Evolutionary conservation across 2,888 invertebrate species (phyloP).

Genomic region (Sarcophaga variegata): DNA sequence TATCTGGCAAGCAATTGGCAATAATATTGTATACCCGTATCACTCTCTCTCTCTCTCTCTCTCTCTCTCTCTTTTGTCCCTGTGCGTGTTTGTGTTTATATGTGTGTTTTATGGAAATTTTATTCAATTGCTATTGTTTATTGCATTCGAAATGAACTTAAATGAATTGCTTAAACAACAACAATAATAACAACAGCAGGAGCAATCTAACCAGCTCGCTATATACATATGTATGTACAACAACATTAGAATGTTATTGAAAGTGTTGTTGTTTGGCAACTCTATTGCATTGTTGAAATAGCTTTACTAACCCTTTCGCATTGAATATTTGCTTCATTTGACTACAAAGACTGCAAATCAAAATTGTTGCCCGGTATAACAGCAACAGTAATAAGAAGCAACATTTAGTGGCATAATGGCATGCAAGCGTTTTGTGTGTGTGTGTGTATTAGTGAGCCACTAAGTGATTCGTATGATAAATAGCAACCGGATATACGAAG

Average conservation of each 20-base stretch:
- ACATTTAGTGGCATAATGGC: not conserved
- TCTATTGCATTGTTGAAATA: conserved; percentile 59
- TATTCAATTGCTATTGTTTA: conserved; percentile 63
- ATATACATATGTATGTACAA: not conserved
- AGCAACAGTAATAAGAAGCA: not conserved
- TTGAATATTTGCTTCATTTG: conserved; percentile 34
- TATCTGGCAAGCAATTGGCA: conserved; percentile 24
- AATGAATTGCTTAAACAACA: conserved; percentile 63
- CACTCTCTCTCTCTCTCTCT: not conserved
- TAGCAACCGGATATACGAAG: conserved; percentile 67
- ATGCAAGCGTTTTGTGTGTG: not conserved
- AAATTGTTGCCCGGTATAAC: not conserved
- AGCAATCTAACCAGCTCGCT: not conserved
- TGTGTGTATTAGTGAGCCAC: conserved; percentile 18
- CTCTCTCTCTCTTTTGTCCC: not conserved
- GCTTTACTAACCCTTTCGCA: conserved; percentile 17
- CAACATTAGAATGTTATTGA: conserved; percentile 4
- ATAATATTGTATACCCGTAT: not conserved
- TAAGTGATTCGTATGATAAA: conserved; percentile 61
- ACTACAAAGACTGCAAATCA: conserved; percentile 21
- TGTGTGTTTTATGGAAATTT: conserved; percentile 45
- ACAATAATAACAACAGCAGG: conserved; percentile 9
- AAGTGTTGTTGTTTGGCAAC: conserved; percentile 3
- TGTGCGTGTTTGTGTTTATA: conserved; percentile 7
- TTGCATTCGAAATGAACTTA: conserved; percentile 62